These are phyloP conservation scores for Philaethria dido DNA, from an alignment of 2,888 invertebrate genomes.

Conservation along the genomic window DNA sequence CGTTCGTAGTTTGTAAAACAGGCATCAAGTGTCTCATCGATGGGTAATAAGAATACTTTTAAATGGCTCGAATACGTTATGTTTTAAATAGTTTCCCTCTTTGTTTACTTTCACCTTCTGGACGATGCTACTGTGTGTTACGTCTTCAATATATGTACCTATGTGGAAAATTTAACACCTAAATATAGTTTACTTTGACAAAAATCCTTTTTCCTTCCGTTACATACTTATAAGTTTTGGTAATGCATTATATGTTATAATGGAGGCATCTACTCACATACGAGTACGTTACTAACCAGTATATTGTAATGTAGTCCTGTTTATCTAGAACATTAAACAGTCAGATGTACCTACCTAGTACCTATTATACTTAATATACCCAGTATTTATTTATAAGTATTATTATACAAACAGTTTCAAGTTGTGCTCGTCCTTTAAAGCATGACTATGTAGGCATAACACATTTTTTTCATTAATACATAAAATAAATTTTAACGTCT, in stretches of 20 bases:
- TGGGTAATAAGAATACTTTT: slow-evolving; percentile 38
- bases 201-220: neutral
- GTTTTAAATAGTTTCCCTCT: slow-evolving; percentile 8
- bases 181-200: neutral
- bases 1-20: slow-evolving; percentile 78
- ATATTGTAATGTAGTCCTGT: neutral
- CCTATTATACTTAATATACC: neutral
- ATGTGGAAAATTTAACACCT: neutral
- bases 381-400: neutral
- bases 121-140: slow-evolving; percentile 3
- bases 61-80: slow-evolving; percentile 12
- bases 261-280: neutral
- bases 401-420: neutral
- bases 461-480: neutral
- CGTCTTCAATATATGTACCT: slow-evolving; percentile 1
- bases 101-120: slow-evolving; percentile 6
- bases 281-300: neutral
- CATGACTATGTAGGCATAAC: slow-evolving; percentile 2
- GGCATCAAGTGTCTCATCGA: slow-evolving; percentile 63
- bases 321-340: neutral
- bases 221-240: neutral
- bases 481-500: neutral
- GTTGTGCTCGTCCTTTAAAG: neutral
- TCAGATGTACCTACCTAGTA: too few relatives aligned
- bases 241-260: neutral